Evolutionary conservation across 2,888 invertebrate genomes (phyloP), one percentile per base, ranked within the genome.

Genomic region (Agrotis exclamationis): DNA sequence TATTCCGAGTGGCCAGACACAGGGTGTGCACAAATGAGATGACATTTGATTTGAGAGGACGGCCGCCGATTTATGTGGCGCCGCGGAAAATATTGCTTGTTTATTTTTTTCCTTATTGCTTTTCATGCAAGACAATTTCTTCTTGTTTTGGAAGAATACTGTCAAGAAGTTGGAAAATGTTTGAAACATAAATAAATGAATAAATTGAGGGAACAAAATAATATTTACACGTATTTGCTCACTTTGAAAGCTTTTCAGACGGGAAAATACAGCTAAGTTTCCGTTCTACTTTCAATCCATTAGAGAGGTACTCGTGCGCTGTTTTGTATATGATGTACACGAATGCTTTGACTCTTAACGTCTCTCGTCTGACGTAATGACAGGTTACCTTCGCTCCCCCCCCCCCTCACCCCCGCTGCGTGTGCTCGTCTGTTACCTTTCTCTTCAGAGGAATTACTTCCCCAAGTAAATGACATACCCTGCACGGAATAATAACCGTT

Each of bases 321-420:
- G 22, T 45, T 50, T 45, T 56, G 24, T 57, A 39, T 20, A 24
- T 24, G 22, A 28, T 18, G 28, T 56, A 51, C 45, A n/a, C 47
- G 24, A 75, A 57, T 24, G 57, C 33, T 72, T 66, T 51, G 56
- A 57, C n/a, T 51, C 18, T 24, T 51, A 39, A 47, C 45, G 20
- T 50, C 66, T 18, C 57, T 39, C 67, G 50, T 51, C 28, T 50
- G 20, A 24, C 56, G 50, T n/a, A 69, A 74, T 69, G 77, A 57
- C 70, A 74, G 60, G 24, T 9, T 45, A 11, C 33, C 18, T 22
- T n/a, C 11, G 16, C 9, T 9, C 0, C n/a, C 14, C n/a, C 14
- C n/a, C 22, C 1, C 18, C 6, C 14, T 1, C 3, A 3, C 9
- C 50, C n/a, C 1, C 20, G 11, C 33, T 33, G 33, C 13, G 13